Conservation (phyloP, 1,140 invertebrate genomes). For the Paracyclopina nana region DNA sequence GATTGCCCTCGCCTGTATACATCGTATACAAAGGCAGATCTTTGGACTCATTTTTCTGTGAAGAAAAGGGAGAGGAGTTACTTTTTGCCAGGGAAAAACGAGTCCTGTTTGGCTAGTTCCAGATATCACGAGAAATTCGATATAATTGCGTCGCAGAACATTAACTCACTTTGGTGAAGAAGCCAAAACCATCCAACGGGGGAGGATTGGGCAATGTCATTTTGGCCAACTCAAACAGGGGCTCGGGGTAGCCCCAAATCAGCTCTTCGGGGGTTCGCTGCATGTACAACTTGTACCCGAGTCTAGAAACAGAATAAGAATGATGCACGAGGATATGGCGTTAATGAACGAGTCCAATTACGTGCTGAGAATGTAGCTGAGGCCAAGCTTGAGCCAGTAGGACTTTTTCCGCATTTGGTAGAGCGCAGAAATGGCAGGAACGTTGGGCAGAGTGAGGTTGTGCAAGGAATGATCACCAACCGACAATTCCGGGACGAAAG, state of each 20-base stretch:
- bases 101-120: too few species aligned
- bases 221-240: conserved; percentile 8
- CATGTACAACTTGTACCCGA: conserved; percentile 3
- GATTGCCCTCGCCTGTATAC: conserved; percentile 8
- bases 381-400: background rate
- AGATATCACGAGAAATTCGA: too few species aligned
- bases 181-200: background rate
- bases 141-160: background rate
- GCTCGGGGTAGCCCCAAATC: conserved; percentile 11
- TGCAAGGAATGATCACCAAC: conserved; percentile 4
- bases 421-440: background rate
- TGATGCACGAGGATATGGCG: background rate
- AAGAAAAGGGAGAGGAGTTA: too few species aligned
- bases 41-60: background rate
- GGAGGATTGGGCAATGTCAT: conserved; percentile 2
- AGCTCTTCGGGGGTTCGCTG: background rate
- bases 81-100: too few species aligned
- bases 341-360: background rate
- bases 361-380: background rate
- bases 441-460: background rate
- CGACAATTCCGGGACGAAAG: background rate
- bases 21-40: conserved; percentile 5
- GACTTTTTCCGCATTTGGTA: conserved; percentile 3
- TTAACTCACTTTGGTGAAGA: background rate
- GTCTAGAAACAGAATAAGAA: background rate